Evolutionary conservation across 2,888 invertebrate species (phyloP).

Genomic region (Smittia sp.): DNA sequence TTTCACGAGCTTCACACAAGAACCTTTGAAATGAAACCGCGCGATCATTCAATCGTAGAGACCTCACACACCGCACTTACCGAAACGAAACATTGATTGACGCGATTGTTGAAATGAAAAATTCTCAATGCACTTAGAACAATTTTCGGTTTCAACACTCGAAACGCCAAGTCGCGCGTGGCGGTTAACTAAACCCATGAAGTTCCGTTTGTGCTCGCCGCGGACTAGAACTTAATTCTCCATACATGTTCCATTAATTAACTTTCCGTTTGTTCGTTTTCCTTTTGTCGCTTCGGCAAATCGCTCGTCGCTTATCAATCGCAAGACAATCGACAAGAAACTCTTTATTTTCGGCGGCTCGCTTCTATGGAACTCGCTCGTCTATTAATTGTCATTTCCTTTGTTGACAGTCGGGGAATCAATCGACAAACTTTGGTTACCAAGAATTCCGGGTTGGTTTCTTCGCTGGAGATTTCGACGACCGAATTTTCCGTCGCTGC

Average conservation of each 20-base stretch:
- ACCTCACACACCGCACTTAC: not conserved
- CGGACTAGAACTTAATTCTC: slow-evolving; percentile 3
- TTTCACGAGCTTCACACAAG: no score
- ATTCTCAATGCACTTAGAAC: not conserved
- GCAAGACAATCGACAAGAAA: not conserved
- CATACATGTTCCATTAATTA: not conserved
- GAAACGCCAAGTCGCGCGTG: not conserved
- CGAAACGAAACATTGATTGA: slow-evolving; percentile 1
- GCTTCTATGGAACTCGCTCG: not conserved
- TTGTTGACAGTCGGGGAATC: not conserved
- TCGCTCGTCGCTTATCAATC: not conserved
- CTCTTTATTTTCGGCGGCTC: not conserved
- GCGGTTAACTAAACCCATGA: not conserved
- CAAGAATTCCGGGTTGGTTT: not conserved
- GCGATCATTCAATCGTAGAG: not conserved
- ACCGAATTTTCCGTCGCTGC: not conserved
- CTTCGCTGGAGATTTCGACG: slow-evolving; percentile 11
- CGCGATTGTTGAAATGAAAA: not conserved
- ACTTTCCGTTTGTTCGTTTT: not conserved
- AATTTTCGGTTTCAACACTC: slow-evolving; percentile 13
- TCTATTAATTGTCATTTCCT: slow-evolving; percentile 25
- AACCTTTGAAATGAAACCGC: no score
- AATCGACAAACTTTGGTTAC: not conserved
- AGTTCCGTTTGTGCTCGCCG: slow-evolving; percentile 1
- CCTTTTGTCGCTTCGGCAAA: slow-evolving; percentile 6